Percentiles rank a stretch among this genome's conserved stretches.
phyloP scores from a whole-genome alignment of 2,113 vertebrate species.

The Sylvia atricapilla region DNA sequence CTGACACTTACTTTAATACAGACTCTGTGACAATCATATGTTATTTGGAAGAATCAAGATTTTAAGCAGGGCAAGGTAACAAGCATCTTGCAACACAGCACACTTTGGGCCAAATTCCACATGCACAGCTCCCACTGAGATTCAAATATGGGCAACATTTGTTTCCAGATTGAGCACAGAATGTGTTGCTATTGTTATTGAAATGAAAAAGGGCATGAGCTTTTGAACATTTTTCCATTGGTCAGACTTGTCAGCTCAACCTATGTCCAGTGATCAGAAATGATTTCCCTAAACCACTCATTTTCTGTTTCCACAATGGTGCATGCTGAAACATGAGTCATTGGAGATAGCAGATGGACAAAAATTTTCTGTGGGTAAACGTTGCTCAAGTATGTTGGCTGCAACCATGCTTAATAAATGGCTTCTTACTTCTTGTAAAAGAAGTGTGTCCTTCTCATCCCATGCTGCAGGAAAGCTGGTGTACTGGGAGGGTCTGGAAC shows the following conservation, averaged over 20 bases:
- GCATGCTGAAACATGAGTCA: background rate
- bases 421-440: background rate
- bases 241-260: conserved; percentile 1
- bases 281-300: background rate
- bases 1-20: background rate
- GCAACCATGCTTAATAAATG: background rate
- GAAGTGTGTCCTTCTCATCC: background rate
- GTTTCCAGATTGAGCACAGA: conserved; percentile 57
- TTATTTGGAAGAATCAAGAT: background rate
- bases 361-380: background rate
- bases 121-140: conserved; percentile 28
- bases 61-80: background rate
- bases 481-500: background rate
- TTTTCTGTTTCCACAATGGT: background rate
- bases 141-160: conserved; percentile 45
- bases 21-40: background rate
- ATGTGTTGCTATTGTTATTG: conserved; percentile 39
- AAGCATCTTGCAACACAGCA: background rate
- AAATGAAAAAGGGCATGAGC: conserved; percentile 37
- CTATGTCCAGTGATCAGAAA: background rate
- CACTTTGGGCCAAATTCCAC: conserved; percentile 41
- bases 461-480: background rate
- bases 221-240: conserved; percentile 21
- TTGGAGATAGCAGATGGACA: background rate
- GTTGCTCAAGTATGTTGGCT: background rate